Percentiles rank a stretch among this genome's conserved stretches.
Conservation (phyloP, 2,888 invertebrate species). For the Apantesis nais region DNA sequence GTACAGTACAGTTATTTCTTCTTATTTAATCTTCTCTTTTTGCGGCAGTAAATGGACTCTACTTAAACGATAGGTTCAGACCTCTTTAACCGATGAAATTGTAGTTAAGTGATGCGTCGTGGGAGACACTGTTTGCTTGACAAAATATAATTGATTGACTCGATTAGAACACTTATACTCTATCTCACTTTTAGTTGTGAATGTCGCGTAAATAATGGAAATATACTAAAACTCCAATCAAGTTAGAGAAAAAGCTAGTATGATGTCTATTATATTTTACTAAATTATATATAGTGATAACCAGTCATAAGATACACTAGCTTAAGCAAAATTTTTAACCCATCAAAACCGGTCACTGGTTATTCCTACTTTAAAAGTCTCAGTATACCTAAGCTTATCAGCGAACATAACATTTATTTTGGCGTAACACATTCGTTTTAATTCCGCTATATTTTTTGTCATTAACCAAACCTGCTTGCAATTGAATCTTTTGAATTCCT, state of each 20-base stretch:
- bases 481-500: constrained; percentile 3
- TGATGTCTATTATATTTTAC: neutral
- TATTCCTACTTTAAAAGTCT: neutral
- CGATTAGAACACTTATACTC: neutral
- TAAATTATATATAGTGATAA: too few relatives aligned
- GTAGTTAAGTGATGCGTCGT: neutral
- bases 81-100: too few relatives aligned
- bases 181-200: neutral
- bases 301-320: neutral
- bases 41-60: neutral
- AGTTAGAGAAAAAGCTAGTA: too few relatives aligned
- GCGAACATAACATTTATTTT: neutral
- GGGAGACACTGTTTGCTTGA: too few relatives aligned
- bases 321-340: neutral
- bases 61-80: neutral
- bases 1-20: too few relatives aligned
- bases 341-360: neutral
- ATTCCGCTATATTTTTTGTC: constrained; percentile 26
- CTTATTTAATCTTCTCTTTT: neutral
- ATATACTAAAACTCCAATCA: too few relatives aligned
- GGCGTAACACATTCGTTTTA: constrained; percentile 2
- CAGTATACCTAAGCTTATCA: neutral
- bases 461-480: constrained; percentile 20
- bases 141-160: neutral
- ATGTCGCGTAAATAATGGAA: neutral